phyloP scores from a whole-genome alignment of 2,888 invertebrate species.

The Sphaerophoria rueppellii region DNA sequence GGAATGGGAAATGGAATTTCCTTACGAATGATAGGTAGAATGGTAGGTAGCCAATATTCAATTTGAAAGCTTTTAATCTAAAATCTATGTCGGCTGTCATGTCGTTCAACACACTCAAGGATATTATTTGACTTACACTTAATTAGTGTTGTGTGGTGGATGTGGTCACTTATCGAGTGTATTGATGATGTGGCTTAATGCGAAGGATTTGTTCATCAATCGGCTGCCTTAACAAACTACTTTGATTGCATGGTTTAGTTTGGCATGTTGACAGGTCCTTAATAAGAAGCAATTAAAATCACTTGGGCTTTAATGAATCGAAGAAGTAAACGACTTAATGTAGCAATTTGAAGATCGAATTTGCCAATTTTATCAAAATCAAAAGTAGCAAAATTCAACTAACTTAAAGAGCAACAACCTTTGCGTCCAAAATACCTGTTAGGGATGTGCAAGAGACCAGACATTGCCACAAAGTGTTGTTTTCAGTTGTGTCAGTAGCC shows the following conservation, averaged over 20 bases:
- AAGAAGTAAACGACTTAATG: not conserved
- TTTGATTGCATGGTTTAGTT: constrained; percentile 50
- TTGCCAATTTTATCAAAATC: too few species aligned
- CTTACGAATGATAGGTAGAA: not conserved
- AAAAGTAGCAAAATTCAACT: too few species aligned
- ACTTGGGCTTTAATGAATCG: not conserved
- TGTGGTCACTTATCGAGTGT: constrained; percentile 45
- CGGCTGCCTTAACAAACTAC: not conserved
- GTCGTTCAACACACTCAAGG: constrained; percentile 61
- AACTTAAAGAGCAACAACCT: too few species aligned
- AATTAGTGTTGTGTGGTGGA: constrained; percentile 58
- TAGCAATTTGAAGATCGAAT: too few species aligned
- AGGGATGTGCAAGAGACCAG: too few species aligned
- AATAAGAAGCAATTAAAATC: constrained; percentile 44
- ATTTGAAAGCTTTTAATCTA: constrained; percentile 70
- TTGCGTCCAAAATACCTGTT: too few species aligned
- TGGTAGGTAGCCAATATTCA: constrained; percentile 28
- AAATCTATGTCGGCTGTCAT: constrained; percentile 68
- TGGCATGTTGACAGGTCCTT: constrained; percentile 56
- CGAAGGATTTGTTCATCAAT: constrained; percentile 53
- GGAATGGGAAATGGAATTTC: not conserved
- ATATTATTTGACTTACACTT: constrained; percentile 63
- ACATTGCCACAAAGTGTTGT: too few species aligned
- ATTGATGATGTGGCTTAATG: constrained; percentile 31
- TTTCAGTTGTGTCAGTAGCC: too few species aligned